Conservation (phyloP, 2,888 invertebrate genomes). For the Chloroclystis v-ata region DNA sequence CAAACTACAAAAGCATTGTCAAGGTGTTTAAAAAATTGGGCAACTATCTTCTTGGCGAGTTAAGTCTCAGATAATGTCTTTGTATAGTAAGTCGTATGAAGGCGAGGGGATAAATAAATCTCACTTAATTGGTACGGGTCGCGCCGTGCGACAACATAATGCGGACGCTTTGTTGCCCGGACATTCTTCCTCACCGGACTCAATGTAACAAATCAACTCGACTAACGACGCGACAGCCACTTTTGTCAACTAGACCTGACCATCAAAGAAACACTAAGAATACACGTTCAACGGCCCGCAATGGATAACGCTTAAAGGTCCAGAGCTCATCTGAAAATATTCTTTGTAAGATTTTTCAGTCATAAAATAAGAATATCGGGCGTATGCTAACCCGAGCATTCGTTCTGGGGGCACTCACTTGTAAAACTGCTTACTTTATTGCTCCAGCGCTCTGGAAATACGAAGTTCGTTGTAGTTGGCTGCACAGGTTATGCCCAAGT, state of each 20-base stretch:
- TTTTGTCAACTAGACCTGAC: constrained; percentile 49
- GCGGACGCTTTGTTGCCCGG: constrained; percentile 61
- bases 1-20: constrained; percentile 69
- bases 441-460: constrained; percentile 57
- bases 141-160: constrained; percentile 68
- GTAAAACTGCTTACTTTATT: constrained; percentile 70
- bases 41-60: constrained; percentile 69
- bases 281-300: constrained; percentile 30
- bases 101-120: constrained; percentile 68
- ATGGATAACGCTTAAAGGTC: constrained; percentile 29
- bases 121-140: constrained; percentile 69
- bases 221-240: constrained; percentile 56
- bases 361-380: constrained; percentile 63
- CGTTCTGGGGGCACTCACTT: constrained; percentile 62
- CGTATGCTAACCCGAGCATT: constrained; percentile 57
- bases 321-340: constrained; percentile 37
- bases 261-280: constrained; percentile 30
- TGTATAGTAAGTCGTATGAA: constrained; percentile 54
- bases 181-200: constrained; percentile 55
- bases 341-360: constrained; percentile 50
- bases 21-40: constrained; percentile 73
- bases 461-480: constrained; percentile 50
- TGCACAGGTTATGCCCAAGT: constrained; percentile 39
- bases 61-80: constrained; percentile 71
- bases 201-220: constrained; percentile 57